Evolutionary conservation across 1,140 invertebrate species (phyloP).

Genomic region (Ladona fulva): DNA sequence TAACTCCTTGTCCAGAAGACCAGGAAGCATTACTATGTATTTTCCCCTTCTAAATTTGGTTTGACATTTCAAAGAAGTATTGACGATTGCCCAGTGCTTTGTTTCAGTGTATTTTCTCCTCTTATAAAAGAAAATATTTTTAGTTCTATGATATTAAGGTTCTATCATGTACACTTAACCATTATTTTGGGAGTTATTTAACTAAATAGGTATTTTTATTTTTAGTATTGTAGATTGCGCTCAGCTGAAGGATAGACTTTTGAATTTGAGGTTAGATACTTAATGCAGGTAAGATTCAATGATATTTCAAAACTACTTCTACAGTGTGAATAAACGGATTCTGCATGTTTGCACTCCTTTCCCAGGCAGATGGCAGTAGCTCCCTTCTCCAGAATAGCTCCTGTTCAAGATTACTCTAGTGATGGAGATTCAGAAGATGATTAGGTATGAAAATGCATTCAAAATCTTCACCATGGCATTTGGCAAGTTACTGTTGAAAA

Average conservation of each 20-base stretch:
- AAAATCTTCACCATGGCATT: background rate
- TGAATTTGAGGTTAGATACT: conserved; percentile 19
- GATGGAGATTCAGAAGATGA: conserved; percentile 83
- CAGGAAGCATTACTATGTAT: no score
- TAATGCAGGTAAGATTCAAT: conserved; percentile 13
- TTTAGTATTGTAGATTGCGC: background rate
- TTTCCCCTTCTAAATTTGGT: no score
- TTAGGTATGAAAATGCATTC: conserved; percentile 34
- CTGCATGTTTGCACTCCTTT: conserved; percentile 26
- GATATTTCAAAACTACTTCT: conserved; percentile 23
- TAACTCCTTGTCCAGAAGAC: no score
- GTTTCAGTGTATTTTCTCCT: no score
- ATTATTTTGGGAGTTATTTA: no score
- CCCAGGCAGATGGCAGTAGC: conserved; percentile 69
- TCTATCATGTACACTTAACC: no score
- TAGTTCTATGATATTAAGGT: no score
- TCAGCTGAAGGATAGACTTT: background rate
- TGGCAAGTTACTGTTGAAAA: background rate
- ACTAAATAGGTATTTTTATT: no score
- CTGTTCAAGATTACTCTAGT: conserved; percentile 69
- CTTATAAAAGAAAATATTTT: no score
- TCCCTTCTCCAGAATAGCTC: conserved; percentile 54
- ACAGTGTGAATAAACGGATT: background rate
- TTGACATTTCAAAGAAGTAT: no score
- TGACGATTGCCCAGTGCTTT: no score